phyloP scores from a whole-genome alignment of 1,140 invertebrate genomes.

The Notospermus geniculatus region DNA sequence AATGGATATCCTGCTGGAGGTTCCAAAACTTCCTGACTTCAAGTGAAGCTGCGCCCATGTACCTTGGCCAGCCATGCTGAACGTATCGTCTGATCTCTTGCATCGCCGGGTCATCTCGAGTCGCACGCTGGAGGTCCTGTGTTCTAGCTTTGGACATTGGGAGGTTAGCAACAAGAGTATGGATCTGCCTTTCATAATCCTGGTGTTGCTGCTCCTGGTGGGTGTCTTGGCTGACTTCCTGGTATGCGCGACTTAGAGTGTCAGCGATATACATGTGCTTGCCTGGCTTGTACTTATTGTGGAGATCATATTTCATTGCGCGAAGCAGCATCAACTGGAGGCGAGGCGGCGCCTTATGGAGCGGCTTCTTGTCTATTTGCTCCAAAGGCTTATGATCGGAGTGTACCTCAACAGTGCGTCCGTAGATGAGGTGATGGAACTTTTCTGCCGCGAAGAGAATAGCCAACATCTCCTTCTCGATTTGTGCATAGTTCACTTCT shows the following conservation, averaged over 20 bases:
- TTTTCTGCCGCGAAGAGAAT: too few relatives aligned
- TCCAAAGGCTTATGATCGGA: slow-evolving; percentile 25
- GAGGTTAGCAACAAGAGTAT: background rate
- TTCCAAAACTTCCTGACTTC: slow-evolving; percentile 12
- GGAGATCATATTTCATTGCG: slow-evolving; percentile 53
- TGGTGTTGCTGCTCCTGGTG: background rate
- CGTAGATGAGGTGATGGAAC: too few relatives aligned
- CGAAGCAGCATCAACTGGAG: slow-evolving; percentile 51
- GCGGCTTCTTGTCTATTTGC: slow-evolving; percentile 47
- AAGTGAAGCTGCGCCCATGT: slow-evolving; percentile 2
- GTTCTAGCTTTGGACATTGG: background rate
- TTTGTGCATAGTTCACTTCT: too few relatives aligned
- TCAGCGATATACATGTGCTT: slow-evolving; percentile 55
- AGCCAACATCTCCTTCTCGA: too few relatives aligned
- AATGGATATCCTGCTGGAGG: slow-evolving; percentile 15
- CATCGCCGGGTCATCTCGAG: background rate
- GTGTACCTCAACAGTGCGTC: too few relatives aligned
- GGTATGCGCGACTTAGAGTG: slow-evolving; percentile 26
- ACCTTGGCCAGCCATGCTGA: slow-evolving; percentile 13
- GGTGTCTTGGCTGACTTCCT: background rate
- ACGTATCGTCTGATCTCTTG: background rate
- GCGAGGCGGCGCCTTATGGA: slow-evolving; percentile 28
- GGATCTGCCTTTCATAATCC: background rate
- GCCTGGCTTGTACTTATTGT: slow-evolving; percentile 46
- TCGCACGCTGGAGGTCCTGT: background rate